Evolutionary conservation across 2,888 invertebrate genomes (phyloP).

Genomic region (Boloria selene): DNA sequence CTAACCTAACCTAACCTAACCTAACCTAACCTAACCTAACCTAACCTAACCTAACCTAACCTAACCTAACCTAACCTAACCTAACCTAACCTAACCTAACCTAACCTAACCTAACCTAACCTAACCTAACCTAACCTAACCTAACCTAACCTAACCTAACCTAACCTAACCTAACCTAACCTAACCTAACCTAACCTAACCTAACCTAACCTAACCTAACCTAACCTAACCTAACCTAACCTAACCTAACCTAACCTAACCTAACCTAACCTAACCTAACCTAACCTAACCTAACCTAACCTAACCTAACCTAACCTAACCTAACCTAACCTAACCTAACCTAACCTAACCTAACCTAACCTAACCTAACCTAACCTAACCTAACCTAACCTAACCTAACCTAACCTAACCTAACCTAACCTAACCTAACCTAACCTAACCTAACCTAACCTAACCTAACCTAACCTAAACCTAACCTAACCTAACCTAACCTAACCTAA

Average conservation of each 20-base stretch:
- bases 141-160: neutral
- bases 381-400: too few relatives aligned
- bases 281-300: neutral
- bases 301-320: neutral
- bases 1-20: neutral
- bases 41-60: neutral
- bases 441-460: conserved; percentile 36
- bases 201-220: conserved; percentile 30
- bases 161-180: conserved; percentile 33
- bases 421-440: conserved; percentile 38
- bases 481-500: neutral
- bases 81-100: neutral
- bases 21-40: too few relatives aligned
- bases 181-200: conserved; percentile 40
- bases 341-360: neutral
- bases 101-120: neutral
- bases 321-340: neutral
- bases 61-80: neutral
- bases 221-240: neutral
- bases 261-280: neutral
- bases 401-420: conserved; percentile 31
- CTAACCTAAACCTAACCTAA: neutral
- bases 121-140: too few relatives aligned
- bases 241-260: neutral
- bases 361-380: too few relatives aligned